Conservation (phyloP, 2,113 vertebrate genomes). For the Heloderma charlesbogerti region DNA sequence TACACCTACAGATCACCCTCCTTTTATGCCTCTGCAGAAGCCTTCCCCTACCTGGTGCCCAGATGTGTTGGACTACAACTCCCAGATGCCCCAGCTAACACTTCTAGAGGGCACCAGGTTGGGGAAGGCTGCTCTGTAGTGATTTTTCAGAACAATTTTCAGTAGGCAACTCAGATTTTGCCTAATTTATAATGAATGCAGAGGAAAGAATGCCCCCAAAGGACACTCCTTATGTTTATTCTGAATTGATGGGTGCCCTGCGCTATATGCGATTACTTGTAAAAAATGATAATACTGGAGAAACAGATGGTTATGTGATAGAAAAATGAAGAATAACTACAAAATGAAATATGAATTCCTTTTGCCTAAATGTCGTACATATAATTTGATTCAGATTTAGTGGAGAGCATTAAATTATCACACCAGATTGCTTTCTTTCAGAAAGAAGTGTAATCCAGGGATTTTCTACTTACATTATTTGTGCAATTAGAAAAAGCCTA, state of each 20-base stretch:
- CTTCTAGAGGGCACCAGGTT: not conserved
- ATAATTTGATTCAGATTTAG: conserved; percentile 58
- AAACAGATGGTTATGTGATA: conserved; percentile 2
- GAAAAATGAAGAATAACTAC: not conserved
- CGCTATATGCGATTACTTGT: conserved; percentile 20
- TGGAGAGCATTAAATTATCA: conserved; percentile 56
- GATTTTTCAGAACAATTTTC: conserved; percentile 13
- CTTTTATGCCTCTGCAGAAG: conserved; percentile 19
- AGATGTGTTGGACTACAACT: not conserved
- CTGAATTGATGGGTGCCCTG: not conserved
- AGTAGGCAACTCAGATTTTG: conserved; percentile 38
- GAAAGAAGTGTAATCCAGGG: conserved; percentile 65
- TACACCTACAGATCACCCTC: not conserved
- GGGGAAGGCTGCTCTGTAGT: not conserved
- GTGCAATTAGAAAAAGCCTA: conserved; percentile 62
- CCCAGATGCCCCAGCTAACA: not conserved
- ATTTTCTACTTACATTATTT: conserved; percentile 66
- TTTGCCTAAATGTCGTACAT: conserved; percentile 49
- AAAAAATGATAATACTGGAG: conserved; percentile 4
- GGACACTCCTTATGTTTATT: conserved; percentile 35
- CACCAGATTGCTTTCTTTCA: conserved; percentile 67
- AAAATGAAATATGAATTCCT: conserved; percentile 53
- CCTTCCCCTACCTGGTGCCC: not conserved
- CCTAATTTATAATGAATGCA: not conserved
- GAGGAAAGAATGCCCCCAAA: not conserved